These are phyloP conservation scores for Drosophila meridionalis DNA, from an alignment of 2,888 invertebrate species.

Conservation along the genomic window DNA sequence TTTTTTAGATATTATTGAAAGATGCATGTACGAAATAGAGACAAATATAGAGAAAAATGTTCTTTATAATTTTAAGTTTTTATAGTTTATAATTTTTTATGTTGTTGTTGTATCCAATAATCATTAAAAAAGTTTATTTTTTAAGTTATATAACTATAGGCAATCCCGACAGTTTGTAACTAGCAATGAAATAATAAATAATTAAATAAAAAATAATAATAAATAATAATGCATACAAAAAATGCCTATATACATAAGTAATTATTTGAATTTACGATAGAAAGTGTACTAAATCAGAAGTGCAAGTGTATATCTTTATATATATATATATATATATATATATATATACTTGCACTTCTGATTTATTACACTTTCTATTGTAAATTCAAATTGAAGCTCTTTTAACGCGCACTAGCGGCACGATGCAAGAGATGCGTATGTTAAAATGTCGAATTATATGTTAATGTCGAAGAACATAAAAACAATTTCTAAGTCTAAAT, in stretches of 20 bases:
- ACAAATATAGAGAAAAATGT: neutral
- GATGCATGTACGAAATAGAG: neutral
- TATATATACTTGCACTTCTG: constrained; percentile 20
- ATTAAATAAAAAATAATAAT: too few species aligned
- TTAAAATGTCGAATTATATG: constrained; percentile 54
- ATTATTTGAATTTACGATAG: neutral
- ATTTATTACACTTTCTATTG: constrained; percentile 32
- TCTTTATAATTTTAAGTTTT: neutral
- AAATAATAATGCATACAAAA: constrained; percentile 3
- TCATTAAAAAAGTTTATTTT: too few species aligned
- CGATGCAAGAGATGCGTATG: constrained; percentile 39
- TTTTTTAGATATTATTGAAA: neutral
- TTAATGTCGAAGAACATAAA: constrained; percentile 53
- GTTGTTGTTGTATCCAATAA: neutral
- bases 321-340: neutral
- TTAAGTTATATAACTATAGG: constrained; percentile 52
- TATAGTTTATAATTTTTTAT: neutral
- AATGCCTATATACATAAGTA: constrained; percentile 20
- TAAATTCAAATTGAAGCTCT: constrained; percentile 42
- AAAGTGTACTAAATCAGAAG: too few species aligned
- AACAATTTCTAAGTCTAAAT: constrained; percentile 56
- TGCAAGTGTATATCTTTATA: too few species aligned
- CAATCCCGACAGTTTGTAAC: constrained; percentile 26
- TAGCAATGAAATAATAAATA: constrained; percentile 15
- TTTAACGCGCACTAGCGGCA: constrained; percentile 39